These are phyloP conservation scores for Reticulitermes speratus DNA, from an alignment of 1,140 invertebrate species.

Conservation along the genomic window DNA sequence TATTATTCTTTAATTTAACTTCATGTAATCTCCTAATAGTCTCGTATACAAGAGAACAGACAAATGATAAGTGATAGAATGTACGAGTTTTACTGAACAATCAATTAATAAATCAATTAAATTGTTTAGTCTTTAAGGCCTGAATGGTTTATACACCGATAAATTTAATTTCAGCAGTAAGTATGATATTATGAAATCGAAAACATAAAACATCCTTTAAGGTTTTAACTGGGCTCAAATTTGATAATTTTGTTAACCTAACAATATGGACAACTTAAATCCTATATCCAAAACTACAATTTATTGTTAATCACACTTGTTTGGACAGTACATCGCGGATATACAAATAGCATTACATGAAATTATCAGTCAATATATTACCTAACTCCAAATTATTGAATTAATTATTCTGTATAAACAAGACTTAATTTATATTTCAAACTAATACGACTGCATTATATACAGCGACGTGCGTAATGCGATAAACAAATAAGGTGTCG, in stretches of 20 bases:
- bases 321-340: neutral
- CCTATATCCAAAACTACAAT: neutral
- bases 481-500: slow-evolving; percentile 4
- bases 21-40: too few relatives aligned
- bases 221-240: neutral
- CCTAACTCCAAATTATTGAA: neutral
- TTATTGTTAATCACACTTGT: slow-evolving; percentile 9
- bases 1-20: too few relatives aligned
- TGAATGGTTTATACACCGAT: neutral
- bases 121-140: neutral
- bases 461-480: neutral
- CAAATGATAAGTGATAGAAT: neutral
- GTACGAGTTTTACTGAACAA: neutral
- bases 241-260: neutral
- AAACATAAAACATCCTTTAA: neutral
- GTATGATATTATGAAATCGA: neutral
- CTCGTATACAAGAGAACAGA: too few relatives aligned
- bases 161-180: neutral
- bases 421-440: neutral
- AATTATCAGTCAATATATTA: slow-evolving; percentile 5
- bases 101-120: neutral
- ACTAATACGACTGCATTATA: neutral
- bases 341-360: neutral
- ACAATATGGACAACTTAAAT: neutral
- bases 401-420: slow-evolving; percentile 15